phyloP scores from a whole-genome alignment of 2,797 vertebrate genomes.

The Crocidura indochinensis region DNA sequence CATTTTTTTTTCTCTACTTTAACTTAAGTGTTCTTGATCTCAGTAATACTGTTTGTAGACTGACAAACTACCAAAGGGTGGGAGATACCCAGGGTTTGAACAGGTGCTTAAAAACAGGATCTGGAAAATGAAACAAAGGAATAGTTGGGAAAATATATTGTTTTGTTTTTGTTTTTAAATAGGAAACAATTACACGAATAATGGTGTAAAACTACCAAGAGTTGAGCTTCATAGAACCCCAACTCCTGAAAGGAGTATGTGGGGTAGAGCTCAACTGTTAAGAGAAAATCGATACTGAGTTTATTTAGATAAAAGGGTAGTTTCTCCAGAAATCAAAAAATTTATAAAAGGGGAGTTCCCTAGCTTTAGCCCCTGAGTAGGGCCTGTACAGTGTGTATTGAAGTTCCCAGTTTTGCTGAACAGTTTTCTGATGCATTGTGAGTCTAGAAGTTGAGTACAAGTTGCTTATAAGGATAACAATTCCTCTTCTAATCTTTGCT shows the following conservation, averaged over 20 bases:
- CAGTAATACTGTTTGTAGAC: slow-evolving; percentile 65
- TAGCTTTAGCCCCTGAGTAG: slow-evolving; percentile 5
- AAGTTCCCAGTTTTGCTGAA: slow-evolving; percentile 39
- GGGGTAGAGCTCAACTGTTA: slow-evolving; percentile 83
- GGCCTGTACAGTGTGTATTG: slow-evolving; percentile 5
- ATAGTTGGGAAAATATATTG: slow-evolving; percentile 65
- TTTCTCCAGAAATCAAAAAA: background rate
- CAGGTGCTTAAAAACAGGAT: slow-evolving; percentile 70
- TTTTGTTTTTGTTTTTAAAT: slow-evolving; percentile 26
- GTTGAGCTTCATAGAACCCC: slow-evolving; percentile 83
- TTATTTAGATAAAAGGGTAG: slow-evolving; percentile 57
- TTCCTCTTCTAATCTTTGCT: slow-evolving; percentile 8
- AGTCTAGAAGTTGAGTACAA: slow-evolving; percentile 63
- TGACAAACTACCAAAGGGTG: slow-evolving; percentile 64
- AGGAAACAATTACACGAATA: slow-evolving; percentile 65
- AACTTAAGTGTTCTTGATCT: slow-evolving; percentile 69
- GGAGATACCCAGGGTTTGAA: slow-evolving; percentile 64
- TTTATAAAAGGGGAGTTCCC: slow-evolving; percentile 36
- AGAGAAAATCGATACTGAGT: slow-evolving; percentile 70
- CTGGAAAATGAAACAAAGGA: slow-evolving; percentile 46
- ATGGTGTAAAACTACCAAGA: slow-evolving; percentile 68
- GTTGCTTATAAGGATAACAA: slow-evolving; percentile 65
- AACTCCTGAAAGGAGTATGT: slow-evolving; percentile 85
- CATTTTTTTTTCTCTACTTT: slow-evolving; percentile 70
- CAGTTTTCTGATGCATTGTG: slow-evolving; percentile 48